Evolutionary conservation across 2,797 vertebrate genomes (phyloP).

Genomic region (Notamacropus eugenii): DNA sequence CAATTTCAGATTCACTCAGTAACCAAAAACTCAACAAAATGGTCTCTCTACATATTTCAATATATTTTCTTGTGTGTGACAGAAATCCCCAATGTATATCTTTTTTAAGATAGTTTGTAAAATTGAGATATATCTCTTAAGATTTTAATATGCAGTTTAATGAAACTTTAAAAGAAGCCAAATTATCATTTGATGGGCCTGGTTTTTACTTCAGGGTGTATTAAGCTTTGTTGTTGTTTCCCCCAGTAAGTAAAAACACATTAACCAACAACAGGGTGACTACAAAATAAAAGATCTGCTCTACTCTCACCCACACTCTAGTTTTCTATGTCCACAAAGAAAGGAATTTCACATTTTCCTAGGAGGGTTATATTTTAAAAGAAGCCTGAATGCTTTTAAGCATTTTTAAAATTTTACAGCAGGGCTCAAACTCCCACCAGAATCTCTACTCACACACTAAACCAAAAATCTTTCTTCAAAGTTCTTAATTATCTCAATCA

Average conservation of each 20-base stretch:
- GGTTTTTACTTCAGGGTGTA: slow-evolving; percentile 23
- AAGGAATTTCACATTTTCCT: slow-evolving; percentile 41
- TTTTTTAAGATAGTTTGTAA: slow-evolving; percentile 36
- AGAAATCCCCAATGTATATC: slow-evolving; percentile 42
- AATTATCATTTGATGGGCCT: background rate
- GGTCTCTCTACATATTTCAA: background rate
- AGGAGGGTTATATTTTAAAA: slow-evolving; percentile 2
- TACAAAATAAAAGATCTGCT: slow-evolving; percentile 3
- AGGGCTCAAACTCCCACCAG: background rate
- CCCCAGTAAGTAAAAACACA: background rate
- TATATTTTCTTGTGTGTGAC: background rate
- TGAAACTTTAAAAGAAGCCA: slow-evolving; percentile 48
- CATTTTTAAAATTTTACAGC: slow-evolving; percentile 24
- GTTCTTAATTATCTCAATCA: slow-evolving; percentile 33
- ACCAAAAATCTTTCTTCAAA: slow-evolving; percentile 31
- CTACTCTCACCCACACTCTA: background rate
- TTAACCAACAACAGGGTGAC: background rate
- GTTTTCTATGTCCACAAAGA: slow-evolving; percentile 27
- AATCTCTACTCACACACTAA: background rate
- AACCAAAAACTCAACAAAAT: background rate
- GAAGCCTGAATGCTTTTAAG: slow-evolving; percentile 23
- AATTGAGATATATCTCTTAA: slow-evolving; percentile 49
- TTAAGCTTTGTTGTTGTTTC: background rate
- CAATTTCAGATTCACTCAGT: slow-evolving; percentile 11
- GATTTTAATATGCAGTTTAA: slow-evolving; percentile 29